Evolutionary conservation across 2,113 vertebrate genomes (phyloP).

Genomic region (Hylia prasina): DNA sequence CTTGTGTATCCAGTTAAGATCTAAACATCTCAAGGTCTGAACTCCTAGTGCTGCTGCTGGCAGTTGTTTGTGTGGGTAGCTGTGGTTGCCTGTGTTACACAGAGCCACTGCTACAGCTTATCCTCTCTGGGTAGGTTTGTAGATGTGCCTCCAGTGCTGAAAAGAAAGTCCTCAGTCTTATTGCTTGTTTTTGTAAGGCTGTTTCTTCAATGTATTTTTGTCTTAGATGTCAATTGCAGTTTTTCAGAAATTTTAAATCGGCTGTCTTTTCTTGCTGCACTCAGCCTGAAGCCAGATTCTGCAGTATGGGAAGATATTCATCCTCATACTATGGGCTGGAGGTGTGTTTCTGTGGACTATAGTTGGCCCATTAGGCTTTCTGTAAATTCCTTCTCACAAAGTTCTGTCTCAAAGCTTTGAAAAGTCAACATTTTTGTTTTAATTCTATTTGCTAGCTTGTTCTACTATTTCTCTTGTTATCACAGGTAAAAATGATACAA

Average conservation of each 20-base stretch:
- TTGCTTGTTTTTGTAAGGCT: neutral
- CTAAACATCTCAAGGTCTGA: neutral
- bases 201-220: neutral
- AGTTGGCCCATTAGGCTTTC: neutral
- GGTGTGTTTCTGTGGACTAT: neutral
- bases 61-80: neutral
- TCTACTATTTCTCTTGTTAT: neutral
- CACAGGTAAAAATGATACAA: neutral
- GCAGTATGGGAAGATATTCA: neutral
- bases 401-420: neutral
- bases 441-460: neutral
- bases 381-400: neutral
- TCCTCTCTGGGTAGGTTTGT: neutral
- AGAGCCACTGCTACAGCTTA: neutral
- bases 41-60: neutral
- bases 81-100: neutral
- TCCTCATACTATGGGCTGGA: neutral
- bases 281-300: neutral
- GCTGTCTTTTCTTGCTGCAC: neutral
- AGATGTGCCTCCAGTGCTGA: neutral
- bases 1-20: neutral
- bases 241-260: neutral
- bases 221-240: neutral
- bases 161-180: neutral
- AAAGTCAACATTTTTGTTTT: neutral